Evolutionary conservation across 1,140 invertebrate species (phyloP), one percentile per base, ranked within the genome.

Genomic region (Zaprionus kolodkinae): DNA sequence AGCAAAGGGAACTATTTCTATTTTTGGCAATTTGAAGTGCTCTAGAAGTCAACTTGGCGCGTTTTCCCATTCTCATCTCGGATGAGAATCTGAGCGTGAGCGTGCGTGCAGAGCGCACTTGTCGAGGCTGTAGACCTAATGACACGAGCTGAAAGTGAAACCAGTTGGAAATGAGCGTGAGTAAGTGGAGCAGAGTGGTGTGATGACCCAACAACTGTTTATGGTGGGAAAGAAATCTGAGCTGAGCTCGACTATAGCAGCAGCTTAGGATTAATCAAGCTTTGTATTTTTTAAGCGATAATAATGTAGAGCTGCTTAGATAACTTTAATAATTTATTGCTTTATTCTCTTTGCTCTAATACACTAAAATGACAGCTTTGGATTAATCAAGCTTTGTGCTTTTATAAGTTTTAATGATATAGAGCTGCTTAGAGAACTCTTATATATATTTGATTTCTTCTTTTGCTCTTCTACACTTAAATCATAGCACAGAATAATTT

Each of bases 21-120:
- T 79, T 79, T 79, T 77, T 66, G 75, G 75, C 65, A 79, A 35
- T 52, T 38, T 66, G 65, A 78, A 78, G 70, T 77, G 70, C 75
- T 17, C 68, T 76, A 72, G 43, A 76, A 77, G 64, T 67, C 65
- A 65, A 62, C 68, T 76, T 25, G 30, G 27, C 63, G 55, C 45
- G 15, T 64, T 64, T 40, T 40, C 15, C 50, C 13, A 7, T 13
- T 59, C 13, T 72, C 11, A 21, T 13, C 11, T 56, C 13, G 7
- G 40, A 15, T 45, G 40, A 15, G 40, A 45, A 11, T 21, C 25
- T 72, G 36, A n/a, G n/a, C 36, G 55, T 45, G 38, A 57, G 52
- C 36, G 65, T 48, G 21, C 38, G 65, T 48, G 21, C 38, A 64
- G 35, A 59, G 43, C 27, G 12, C 30, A 54, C 15, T 36, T 45